Evolutionary conservation across 2,113 vertebrate genomes (phyloP).

Genomic region (Hippocampus barbouri): DNA sequence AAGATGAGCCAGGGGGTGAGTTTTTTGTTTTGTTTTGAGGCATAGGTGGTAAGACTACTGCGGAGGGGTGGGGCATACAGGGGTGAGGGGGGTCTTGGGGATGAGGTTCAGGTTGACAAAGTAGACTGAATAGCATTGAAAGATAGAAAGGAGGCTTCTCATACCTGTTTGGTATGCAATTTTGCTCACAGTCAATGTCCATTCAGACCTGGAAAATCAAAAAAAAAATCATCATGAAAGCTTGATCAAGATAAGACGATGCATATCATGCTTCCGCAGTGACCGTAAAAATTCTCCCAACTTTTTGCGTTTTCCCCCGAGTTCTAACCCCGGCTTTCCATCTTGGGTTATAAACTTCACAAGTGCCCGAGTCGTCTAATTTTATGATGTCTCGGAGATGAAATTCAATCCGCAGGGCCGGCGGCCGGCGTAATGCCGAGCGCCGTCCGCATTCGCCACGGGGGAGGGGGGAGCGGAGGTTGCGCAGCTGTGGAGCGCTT

Average conservation of each 20-base stretch:
- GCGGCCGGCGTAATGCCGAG: neutral
- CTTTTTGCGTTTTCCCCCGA: no score
- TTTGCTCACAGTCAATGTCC: slow-evolving; percentile 28
- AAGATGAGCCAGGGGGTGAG: slow-evolving; percentile 34
- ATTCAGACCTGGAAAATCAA: slow-evolving; percentile 37
- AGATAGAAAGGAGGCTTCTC: slow-evolving; percentile 39
- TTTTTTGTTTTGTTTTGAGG: slow-evolving; percentile 11
- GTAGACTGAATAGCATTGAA: slow-evolving; percentile 32
- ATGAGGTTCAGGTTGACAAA: slow-evolving; percentile 36
- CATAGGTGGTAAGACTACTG: slow-evolving; percentile 41
- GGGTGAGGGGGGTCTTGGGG: slow-evolving; percentile 10
- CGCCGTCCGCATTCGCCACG: slow-evolving; percentile 21
- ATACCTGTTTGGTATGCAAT: slow-evolving; percentile 27
- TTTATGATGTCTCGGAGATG: slow-evolving; percentile 33
- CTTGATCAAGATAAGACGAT: neutral
- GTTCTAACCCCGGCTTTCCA: neutral
- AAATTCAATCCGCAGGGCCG: slow-evolving; percentile 22
- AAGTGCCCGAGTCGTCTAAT: slow-evolving; percentile 21
- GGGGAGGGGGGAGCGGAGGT: slow-evolving; percentile 20
- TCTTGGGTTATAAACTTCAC: slow-evolving; percentile 38
- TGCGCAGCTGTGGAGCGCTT: slow-evolving; percentile 37
- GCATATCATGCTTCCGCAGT: neutral
- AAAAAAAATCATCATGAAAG: slow-evolving; percentile 8
- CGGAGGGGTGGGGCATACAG: slow-evolving; percentile 8
- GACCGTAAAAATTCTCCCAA: neutral